Evolutionary conservation across 2,797 vertebrate genomes (phyloP), one percentile per base, ranked within the genome.

Genomic region (Chelon labrosus): DNA sequence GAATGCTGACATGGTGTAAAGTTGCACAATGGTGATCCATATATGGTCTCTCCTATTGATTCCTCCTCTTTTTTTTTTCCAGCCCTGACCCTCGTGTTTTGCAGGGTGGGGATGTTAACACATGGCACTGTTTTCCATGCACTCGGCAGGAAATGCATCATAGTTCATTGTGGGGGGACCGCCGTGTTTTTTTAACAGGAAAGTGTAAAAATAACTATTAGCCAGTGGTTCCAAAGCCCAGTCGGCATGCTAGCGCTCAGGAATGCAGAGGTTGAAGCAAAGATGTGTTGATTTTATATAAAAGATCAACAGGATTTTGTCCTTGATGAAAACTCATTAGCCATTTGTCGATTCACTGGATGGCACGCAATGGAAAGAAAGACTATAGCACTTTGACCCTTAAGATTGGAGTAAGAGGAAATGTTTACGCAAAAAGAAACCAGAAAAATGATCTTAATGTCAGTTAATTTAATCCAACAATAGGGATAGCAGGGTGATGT

Each of bases 101-200:
- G 95, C 94, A 96, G 95, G 95, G 93, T 90, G 95, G 95, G 94
- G 96, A 97, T 91, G 91, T 93, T 95, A 97, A 98, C 96, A 97
- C 96, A 96, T 94, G 95, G 95, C 94, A 87, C 95, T 96, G 95
- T 97, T 99, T 97, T 98, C 96, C 96, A 97, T 95, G 94, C 94
- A 94, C 92, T 92, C 81, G 82, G 93, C 95, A 98, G 98, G 97
- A 99, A 99, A 96, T 97, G 96, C 97, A 98, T 98, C 97, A 98
- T 82, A 82, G 96, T 94, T 97, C 95, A 97, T 96, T 97, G 97
- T 97, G 95, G 96, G 93, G 95, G 94, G 77, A 77, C 70, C 13
- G 73, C 41, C 3, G 39, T 90, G 80, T 96, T 96, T 95, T 97
- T 95, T 91, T 85, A 88, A 98, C 96, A 97, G 97, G 97, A 98